A percentile compares a stretch with the other conserved stretches of the same genome.
Conservation (phyloP, 2,113 vertebrate genomes). For the Phylloscopus trochiloides region DNA sequence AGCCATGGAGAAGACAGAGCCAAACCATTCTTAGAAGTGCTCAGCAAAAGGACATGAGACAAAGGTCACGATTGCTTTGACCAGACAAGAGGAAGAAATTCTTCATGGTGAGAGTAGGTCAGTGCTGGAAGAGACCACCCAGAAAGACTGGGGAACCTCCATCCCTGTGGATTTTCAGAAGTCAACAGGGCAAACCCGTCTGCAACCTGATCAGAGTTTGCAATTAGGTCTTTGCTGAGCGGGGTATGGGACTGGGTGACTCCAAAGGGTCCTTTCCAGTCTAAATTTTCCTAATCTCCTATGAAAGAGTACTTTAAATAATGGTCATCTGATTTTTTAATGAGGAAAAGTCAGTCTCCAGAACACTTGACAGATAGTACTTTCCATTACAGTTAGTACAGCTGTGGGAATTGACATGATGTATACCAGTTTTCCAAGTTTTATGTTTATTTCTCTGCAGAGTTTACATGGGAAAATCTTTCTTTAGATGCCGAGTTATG, state of each 20-base stretch:
- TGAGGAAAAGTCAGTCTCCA: neutral
- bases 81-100: neutral
- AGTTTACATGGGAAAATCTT: neutral
- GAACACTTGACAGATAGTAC: neutral
- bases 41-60: neutral
- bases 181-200: neutral
- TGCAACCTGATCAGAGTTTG: neutral
- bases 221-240: neutral
- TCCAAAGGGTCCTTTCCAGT: neutral
- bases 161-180: neutral
- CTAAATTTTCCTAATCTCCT: neutral
- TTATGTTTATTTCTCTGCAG: neutral
- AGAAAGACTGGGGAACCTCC: neutral
- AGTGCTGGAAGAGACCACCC: neutral
- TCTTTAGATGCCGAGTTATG: neutral
- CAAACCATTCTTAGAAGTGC: neutral
- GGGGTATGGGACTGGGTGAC: neutral
- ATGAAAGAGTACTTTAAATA: neutral
- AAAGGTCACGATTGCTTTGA: neutral
- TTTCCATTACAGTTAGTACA: neutral
- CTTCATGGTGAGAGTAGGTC: neutral
- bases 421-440: neutral
- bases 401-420: neutral
- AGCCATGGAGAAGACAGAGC: neutral
- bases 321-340: neutral